Base-by-base conservation (phyloP, 2,888 invertebrate genomes). In the Strigamia crassipes region DNA sequence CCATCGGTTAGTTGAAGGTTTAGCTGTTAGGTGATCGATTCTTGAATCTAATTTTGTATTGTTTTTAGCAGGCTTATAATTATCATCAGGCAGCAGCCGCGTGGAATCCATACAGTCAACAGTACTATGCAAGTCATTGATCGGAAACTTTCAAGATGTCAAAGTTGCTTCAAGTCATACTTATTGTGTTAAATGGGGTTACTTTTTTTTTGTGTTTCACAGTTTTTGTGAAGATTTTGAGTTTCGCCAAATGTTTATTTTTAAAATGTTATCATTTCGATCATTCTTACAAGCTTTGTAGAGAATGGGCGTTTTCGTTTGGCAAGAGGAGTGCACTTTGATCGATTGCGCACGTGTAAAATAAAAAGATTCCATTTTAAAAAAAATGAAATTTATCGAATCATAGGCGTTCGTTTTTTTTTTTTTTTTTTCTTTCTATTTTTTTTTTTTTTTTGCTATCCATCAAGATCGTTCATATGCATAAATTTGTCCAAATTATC, bases 41-140 rank as follows among this genome's bases (percentile, higher is more conserved):
- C 10, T 4, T 34, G 38, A 4, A n/a, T 78, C 1, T 78, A 13
- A 42, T 73, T 61, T 61, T 56, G 8, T 61, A 3, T 56, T 66
- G 61, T 79, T 18, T 23, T 13, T 46, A 38, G 12, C 79, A 83
- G 83, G 80, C 80, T 56, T 83, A 83, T 18, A 82, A 82, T 34
- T 82, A 82, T 51, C 81, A 82, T 34, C 78, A 78, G 38, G 41
- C 82, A 12, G 31, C 73, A 73, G 73, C 73, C 8, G 56, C 82
- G 3, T 83, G 83, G 83, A 83, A 83, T 80, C 77, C 80, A 46
- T 83, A 83, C 78, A 77, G 78, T 34, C 83, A 83, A 38, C 83
- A 83, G 23, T 83, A 83, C 66, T 83, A 83, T 56, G 78, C 61
- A 78, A 42, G 78, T 78, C 73, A 73, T 73, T 73, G 73, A 73